Conservation (phyloP, 2,888 invertebrate species). For the Pachymerium ferrugineum region DNA sequence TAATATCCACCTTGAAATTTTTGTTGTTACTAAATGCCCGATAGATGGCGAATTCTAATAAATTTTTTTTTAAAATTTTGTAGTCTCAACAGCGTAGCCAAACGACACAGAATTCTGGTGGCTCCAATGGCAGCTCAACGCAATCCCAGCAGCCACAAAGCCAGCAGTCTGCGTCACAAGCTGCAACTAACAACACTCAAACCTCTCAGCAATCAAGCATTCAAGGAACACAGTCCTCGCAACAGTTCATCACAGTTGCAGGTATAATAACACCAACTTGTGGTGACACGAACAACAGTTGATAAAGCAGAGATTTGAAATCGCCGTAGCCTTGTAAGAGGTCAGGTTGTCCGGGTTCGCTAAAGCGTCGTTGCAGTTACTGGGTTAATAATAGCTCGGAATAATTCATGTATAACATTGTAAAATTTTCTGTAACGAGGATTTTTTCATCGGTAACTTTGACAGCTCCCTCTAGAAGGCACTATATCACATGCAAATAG, state of each 20-base stretch:
- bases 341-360: too few species aligned
- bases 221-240: slow-evolving; percentile 7
- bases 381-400: too few species aligned
- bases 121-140: slow-evolving; percentile 31
- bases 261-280: slow-evolving; percentile 31
- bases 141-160: slow-evolving; percentile 30
- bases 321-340: too few species aligned
- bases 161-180: slow-evolving; percentile 9
- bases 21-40: neutral
- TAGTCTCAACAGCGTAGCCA: slow-evolving; percentile 28
- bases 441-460: too few species aligned
- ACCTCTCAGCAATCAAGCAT: slow-evolving; percentile 30
- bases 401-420: too few species aligned
- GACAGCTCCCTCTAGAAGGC: too few species aligned
- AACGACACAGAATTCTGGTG: slow-evolving; percentile 27
- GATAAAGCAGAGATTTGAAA: too few species aligned
- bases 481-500: too few species aligned
- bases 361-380: too few species aligned
- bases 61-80: neutral
- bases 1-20: neutral
- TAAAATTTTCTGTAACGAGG: too few species aligned
- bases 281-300: too few species aligned
- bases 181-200: slow-evolving; percentile 33
- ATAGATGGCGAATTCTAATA: neutral
- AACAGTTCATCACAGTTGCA: slow-evolving; percentile 39